Percentiles rank a stretch among this genome's conserved stretches.
Evolutionary conservation across 2,113 vertebrate species (phyloP).

Genomic region (Columbina picui): DNA sequence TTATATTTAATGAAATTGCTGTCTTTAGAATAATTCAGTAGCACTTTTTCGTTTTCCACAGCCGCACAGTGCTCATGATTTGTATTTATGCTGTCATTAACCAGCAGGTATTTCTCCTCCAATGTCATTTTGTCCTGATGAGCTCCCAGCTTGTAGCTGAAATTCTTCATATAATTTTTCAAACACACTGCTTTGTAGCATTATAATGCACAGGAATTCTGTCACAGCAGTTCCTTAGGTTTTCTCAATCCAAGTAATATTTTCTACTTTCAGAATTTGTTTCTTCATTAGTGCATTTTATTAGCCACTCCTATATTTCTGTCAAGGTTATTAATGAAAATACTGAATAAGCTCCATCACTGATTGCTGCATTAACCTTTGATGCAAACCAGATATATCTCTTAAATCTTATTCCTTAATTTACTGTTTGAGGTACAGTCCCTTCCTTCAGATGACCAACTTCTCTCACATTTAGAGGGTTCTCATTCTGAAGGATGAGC

Average conservation of each 20-base stretch:
- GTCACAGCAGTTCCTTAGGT: neutral
- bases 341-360: neutral
- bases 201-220: neutral
- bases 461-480: neutral
- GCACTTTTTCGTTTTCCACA: neutral
- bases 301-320: conserved; percentile 3
- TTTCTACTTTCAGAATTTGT: neutral
- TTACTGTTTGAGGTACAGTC: neutral
- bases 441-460: neutral
- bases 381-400: neutral
- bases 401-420: neutral
- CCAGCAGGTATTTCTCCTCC: neutral
- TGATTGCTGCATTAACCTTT: neutral
- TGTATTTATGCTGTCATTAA: neutral
- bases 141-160: neutral
- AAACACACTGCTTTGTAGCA: neutral
- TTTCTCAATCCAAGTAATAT: neutral
- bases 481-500: neutral
- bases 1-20: neutral
- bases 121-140: neutral
- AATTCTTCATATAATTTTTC: neutral
- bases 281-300: conserved; percentile 2
- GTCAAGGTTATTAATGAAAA: conserved; percentile 19
- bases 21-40: neutral
- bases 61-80: neutral